These are phyloP conservation scores for Cnemophilus loriae DNA, from an alignment of 2,113 vertebrate species.

Conservation along the genomic window DNA sequence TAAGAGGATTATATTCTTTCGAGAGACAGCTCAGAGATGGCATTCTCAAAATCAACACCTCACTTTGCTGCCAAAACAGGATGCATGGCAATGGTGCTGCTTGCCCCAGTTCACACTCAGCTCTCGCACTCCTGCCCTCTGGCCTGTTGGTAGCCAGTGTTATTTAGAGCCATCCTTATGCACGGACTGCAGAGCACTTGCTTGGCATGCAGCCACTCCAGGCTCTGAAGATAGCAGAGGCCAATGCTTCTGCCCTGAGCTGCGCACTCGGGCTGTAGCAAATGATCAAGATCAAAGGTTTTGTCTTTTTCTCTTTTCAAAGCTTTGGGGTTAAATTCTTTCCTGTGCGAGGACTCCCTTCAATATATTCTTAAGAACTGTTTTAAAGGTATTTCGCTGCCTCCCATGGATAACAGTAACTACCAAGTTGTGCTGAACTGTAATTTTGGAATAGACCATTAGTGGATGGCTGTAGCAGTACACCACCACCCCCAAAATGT, in stretches of 20 bases:
- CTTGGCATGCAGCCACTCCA: constrained; percentile 24
- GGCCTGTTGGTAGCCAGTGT: constrained; percentile 1
- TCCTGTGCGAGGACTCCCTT: not conserved
- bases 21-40: not conserved
- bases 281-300: constrained; percentile 29
- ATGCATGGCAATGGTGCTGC: not conserved
- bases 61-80: not conserved
- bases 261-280: not conserved
- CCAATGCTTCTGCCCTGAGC: constrained; percentile 17
- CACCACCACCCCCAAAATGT: not conserved
- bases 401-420: not conserved
- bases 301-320: not conserved
- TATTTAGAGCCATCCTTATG: constrained; percentile 13
- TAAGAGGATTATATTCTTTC: constrained; percentile 37
- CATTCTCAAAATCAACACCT: constrained; percentile 1
- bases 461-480: not conserved
- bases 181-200: constrained; percentile 1
- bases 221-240: constrained; percentile 12
- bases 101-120: not conserved
- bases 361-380: not conserved
- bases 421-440: not conserved
- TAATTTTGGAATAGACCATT: not conserved
- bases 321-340: not conserved
- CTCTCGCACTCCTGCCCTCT: constrained; percentile 3
- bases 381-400: not conserved